These are phyloP conservation scores for Alethe castanea DNA, from an alignment of 2,113 vertebrate genomes.

Conservation along the genomic window DNA sequence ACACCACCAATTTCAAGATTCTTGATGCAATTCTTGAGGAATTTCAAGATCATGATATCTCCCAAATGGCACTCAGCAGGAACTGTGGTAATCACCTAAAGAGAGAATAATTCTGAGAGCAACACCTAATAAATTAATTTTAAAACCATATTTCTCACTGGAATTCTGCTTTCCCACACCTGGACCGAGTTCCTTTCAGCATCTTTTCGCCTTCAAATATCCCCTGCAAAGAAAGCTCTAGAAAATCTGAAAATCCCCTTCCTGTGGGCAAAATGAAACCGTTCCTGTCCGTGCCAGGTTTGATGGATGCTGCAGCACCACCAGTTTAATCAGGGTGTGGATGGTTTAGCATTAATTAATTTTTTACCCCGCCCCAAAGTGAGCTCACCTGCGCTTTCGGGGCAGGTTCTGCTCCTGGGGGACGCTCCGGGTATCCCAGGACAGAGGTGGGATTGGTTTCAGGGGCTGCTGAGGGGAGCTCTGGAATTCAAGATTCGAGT, in stretches of 20 bases:
- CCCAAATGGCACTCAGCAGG: background rate
- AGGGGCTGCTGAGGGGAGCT: background rate
- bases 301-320: background rate
- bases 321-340: background rate
- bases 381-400: conserved; percentile 68
- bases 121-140: background rate
- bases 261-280: background rate
- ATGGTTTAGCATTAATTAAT: background rate
- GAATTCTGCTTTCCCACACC: background rate
- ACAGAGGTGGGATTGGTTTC: background rate
- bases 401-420: background rate
- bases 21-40: background rate
- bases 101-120: background rate
- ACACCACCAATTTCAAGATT: background rate
- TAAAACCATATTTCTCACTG: background rate
- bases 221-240: background rate
- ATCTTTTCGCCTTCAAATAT: background rate
- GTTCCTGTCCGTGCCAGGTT: background rate
- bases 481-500: background rate
- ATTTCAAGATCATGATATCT: background rate
- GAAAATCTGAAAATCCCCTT: background rate
- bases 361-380: background rate
- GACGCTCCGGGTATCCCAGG: background rate
- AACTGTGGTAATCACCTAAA: background rate
- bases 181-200: background rate